Base-by-base conservation (phyloP, 2,888 invertebrate species). In the Caenorhabditis angaria region DNA sequence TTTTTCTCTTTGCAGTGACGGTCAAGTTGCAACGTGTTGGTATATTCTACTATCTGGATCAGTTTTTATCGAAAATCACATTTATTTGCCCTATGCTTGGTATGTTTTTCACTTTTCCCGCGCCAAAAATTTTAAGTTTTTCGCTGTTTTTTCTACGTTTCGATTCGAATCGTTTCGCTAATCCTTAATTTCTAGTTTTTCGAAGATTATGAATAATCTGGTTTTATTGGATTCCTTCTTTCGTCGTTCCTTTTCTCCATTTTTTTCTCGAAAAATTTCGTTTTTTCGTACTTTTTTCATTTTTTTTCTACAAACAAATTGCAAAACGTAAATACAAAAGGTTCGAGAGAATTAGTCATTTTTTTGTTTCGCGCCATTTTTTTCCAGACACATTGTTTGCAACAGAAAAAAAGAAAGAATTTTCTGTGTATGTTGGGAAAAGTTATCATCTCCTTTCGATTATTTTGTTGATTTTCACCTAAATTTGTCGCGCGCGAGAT, bases 31-130 rank as follows among this genome's bases (percentile, higher is more conserved):
- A 77, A 92, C 92, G 80, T 92, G 93, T 88, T 93, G 93, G 93
- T 93, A 93, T 89, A 92, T 94, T 84, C 90, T 94, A 62, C 90
- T 93, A 68, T 92, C 92, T 51, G 93, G 93, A 61, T 93, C 93
- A 22, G 93, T 93, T 62, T 93, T 93, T 90, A 93, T 93, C 88
- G 93, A 93, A 88, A 93, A 93, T 56, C 92, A 93, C 82, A 93
- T 93, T 92, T 93, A 92, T 88, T 90, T 93, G 79, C 93, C 93
- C n/a, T 90, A 88, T 63, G 89, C 88, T 83, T 89, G 89, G 90
- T 90, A 79, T 85, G 88, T 83, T 66, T 27, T 25, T 56, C 18
- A 41, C 32, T 28, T 55, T 27, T 54, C 65, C 61, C 5, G 5
- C 5, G 8, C n/a, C 10, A 48, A 48, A 48, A 48, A n/a, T 41